Evolutionary conservation across 1,140 invertebrate species (phyloP).

Genomic region (Aphaenogaster floridana): DNA sequence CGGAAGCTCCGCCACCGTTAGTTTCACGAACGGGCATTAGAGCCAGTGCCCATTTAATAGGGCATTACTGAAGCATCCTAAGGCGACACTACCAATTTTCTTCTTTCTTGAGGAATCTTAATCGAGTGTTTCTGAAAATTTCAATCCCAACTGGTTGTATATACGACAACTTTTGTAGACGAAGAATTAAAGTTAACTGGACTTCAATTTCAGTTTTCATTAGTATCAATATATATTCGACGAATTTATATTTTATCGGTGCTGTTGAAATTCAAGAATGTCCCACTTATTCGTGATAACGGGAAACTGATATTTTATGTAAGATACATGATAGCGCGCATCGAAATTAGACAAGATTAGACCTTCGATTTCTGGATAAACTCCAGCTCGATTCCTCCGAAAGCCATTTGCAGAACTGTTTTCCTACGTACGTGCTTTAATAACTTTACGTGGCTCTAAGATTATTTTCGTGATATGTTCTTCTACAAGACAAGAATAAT

Average conservation of each 20-base stretch:
- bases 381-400: background rate
- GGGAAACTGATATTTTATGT: background rate
- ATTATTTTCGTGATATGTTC: background rate
- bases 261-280: background rate
- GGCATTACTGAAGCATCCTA: background rate
- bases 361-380: background rate
- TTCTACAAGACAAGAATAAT: background rate
- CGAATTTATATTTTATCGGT: background rate
- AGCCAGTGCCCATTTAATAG: constrained; percentile 67
- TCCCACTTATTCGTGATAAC: background rate
- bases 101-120: background rate
- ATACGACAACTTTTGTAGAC: background rate
- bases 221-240: background rate
- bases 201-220: background rate
- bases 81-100: background rate
- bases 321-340: background rate
- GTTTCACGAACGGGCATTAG: constrained; percentile 79
- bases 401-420: background rate
- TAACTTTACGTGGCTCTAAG: background rate
- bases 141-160: background rate
- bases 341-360: background rate
- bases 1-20: constrained; percentile 70
- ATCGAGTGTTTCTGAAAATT: background rate
- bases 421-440: background rate
- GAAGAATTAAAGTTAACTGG: background rate